Percentiles rank a stretch among this genome's conserved stretches.
phyloP scores from a whole-genome alignment of 1,140 invertebrate species.

The Tetramorium parvispinum region DNA sequence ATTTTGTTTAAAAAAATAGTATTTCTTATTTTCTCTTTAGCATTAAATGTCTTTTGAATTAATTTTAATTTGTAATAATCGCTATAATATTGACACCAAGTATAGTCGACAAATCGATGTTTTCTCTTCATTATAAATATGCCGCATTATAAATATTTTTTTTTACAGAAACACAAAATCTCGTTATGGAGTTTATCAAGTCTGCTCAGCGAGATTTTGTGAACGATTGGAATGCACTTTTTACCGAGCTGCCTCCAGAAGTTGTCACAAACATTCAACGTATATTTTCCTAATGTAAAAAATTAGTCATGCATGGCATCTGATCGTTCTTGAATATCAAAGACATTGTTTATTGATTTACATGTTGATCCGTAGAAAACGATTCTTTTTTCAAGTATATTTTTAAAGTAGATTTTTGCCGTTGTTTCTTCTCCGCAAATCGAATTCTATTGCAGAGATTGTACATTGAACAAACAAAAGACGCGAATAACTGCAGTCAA shows the following conservation, averaged over 20 bases:
- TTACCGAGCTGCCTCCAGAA: slow-evolving; percentile 81
- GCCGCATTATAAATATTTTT: slow-evolving; percentile 46
- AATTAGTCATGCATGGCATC: background rate
- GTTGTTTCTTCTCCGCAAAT: background rate
- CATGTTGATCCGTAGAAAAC: background rate
- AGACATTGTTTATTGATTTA: background rate
- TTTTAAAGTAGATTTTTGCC: background rate
- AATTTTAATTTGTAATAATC: background rate
- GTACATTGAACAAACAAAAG: background rate
- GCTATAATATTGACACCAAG: background rate
- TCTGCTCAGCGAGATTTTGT: slow-evolving; percentile 87
- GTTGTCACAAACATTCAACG: slow-evolving; percentile 79
- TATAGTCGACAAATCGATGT: background rate
- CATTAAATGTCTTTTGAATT: background rate
- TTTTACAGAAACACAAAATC: slow-evolving; percentile 84
- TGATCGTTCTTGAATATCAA: background rate
- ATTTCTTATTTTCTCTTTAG: background rate
- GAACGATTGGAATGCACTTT: slow-evolving; percentile 85
- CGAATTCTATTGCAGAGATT: background rate
- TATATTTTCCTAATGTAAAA: slow-evolving; percentile 69
- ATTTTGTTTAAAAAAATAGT: background rate
- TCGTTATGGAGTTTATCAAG: slow-evolving; percentile 86
- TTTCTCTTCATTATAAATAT: background rate
- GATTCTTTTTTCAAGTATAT: background rate
- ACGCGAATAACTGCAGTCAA: background rate